Base-by-base conservation (phyloP, 2,797 vertebrate genomes). In the Nyctibius grandis region DNA sequence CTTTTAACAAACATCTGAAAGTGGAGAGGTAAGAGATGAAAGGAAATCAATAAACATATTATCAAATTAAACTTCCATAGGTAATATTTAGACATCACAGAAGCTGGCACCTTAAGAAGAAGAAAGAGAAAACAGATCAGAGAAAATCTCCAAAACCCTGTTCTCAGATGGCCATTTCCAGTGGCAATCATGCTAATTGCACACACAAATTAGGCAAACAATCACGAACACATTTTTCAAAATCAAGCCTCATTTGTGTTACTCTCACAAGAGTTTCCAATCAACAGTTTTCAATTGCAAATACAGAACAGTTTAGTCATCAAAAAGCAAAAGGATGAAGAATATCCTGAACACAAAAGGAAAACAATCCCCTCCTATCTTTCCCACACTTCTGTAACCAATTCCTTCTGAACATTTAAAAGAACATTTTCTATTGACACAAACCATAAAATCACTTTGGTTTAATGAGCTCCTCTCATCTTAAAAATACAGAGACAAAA, bases 221-320 rank as follows among this genome's bases (percentile, higher is more conserved):
- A 89, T 89, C 94, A 91, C 17, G 82, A 96, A 76, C 65, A 38
- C 63, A 48, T 64, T 96, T 95, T 89, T 93, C 97, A 91, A 95
- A 97, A 97, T 97, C 97, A 97, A 97, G 95, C 83, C 51, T 40
- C 77, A 74, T 96, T 97, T 96, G 93, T 97, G 91, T 92, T 40
- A 61, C 72, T 95, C 74, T 72, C 6, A 6, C 68, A 88, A 90
- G 77, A 77, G 79, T 91, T 95, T 90, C 95, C 91, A 96, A 92
- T 97, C 97, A 97, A 95, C 94, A 84, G 89, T 85, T 94, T 82
- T 94, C 88, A 89, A 45, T 68, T 68, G 61, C 85, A 94, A 93
- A 93, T 89, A 80, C 73, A 87, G 89, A 96, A 94, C 70, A 73
- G 91, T 80, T 95, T 69, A 96, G 92, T 97, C 96, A 97, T 96